These are phyloP conservation scores for Aplochiton taeniatus DNA, from an alignment of 2,797 vertebrate species.

Conservation along the genomic window DNA sequence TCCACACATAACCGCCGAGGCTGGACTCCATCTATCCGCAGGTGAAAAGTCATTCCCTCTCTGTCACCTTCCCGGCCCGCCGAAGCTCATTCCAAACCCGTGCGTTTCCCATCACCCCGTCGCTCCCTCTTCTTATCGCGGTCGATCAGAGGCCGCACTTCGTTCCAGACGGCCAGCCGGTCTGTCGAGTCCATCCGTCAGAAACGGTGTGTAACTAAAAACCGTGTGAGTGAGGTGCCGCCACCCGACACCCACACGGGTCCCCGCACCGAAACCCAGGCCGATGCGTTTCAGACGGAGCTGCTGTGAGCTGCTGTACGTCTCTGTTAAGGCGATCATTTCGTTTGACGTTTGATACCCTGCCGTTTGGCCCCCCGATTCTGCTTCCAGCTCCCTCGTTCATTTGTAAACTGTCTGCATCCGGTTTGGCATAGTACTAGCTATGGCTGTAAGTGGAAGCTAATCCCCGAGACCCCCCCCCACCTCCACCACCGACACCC, in stretches of 20 bases:
- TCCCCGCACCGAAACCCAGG: too few relatives aligned
- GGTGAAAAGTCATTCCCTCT: neutral
- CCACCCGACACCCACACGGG: neutral
- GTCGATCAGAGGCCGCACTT: conserved; percentile 30
- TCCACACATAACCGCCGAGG: too few relatives aligned
- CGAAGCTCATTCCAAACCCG: too few relatives aligned
- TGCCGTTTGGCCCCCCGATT: too few relatives aligned
- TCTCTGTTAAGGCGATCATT: too few relatives aligned
- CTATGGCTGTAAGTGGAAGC: neutral
- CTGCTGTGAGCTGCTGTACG: neutral
- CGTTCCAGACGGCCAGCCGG: conserved; percentile 7
- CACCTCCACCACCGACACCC: conserved; percentile 3
- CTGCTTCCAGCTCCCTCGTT: neutral
- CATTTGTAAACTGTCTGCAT: neutral
- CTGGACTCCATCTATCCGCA: neutral
- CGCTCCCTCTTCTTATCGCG: conserved; percentile 41
- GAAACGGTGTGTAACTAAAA: conserved; percentile 23
- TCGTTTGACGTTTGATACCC: too few relatives aligned
- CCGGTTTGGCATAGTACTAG: neutral
- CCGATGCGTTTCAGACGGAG: neutral
- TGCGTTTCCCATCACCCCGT: conserved; percentile 36
- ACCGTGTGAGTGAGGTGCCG: neutral
- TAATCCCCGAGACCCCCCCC: conserved; percentile 11
- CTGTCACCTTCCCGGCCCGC: neutral
- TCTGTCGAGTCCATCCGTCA: conserved; percentile 6